A percentile compares a stretch with the other conserved stretches of the same genome.
Conservation (phyloP, 1,140 invertebrate species). For the Lepidurus couesii region DNA sequence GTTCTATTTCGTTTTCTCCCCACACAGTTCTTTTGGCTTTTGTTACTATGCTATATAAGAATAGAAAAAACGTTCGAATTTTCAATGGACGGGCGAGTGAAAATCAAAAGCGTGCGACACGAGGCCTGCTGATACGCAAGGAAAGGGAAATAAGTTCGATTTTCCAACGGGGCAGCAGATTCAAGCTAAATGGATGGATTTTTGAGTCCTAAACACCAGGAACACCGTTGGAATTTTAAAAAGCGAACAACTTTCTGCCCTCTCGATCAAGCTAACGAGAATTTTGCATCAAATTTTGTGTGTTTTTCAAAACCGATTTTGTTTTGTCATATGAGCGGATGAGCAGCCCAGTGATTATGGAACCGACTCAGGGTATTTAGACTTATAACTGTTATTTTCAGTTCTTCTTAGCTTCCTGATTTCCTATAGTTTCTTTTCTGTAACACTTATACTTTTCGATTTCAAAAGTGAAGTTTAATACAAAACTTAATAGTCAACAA, state of each 20-base stretch:
- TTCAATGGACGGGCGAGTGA: not conserved
- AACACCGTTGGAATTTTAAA: too few species aligned
- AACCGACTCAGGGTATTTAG: slow-evolving; percentile 15
- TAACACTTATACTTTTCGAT: not conserved
- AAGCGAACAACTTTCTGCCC: too few species aligned
- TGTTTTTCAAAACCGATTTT: not conserved
- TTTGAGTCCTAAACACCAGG: not conserved
- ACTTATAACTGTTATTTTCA: not conserved
- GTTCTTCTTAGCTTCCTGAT: not conserved
- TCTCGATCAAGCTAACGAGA: not conserved
- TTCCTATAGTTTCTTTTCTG: not conserved
- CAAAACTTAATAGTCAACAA: not conserved
- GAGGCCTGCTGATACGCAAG: too few species aligned
- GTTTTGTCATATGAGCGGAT: slow-evolving; percentile 17
- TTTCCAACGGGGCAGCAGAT: not conserved
- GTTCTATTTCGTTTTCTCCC: not conserved
- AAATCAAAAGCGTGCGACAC: not conserved
- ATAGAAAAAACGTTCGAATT: not conserved
- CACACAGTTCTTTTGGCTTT: not conserved
- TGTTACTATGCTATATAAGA: not conserved
- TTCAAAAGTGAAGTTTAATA: not conserved
- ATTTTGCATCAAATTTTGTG: not conserved
- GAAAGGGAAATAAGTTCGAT: not conserved
- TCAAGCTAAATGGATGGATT: not conserved
- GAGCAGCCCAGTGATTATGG: slow-evolving; percentile 20